Evolutionary conservation across 1,140 invertebrate species (phyloP), one percentile per base, ranked within the genome.

Genomic region (Macrocentrus cingulum): DNA sequence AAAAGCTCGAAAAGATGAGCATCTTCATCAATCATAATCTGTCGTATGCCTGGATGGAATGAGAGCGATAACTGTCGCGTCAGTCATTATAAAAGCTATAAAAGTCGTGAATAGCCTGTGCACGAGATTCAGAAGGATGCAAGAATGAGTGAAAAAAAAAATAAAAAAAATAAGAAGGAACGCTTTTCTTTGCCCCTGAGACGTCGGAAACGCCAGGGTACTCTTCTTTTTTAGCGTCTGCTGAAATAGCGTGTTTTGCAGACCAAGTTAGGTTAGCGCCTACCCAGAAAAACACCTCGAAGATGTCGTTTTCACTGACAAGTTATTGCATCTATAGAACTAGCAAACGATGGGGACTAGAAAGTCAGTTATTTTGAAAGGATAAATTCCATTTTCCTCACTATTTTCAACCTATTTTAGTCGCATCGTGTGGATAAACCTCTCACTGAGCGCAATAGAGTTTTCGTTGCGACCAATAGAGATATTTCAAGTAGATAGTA

Each of bases 271-370:
- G n/a, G 42, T 16, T 29, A 22, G 11, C 5, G 39, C 32, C 16
- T 36, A 48, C 36, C 25, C 25, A n/a, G n/a, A n/a, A n/a, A 13
- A 32, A 16, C 20, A 37, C 13, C 15, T 48, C 23, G 44, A 56
- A 45, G 46, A 49, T 50, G 46, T 57, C 54, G 51, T 60, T 60
- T 63, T 52, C 37, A 36, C 39, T 58, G 57, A 63, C 54, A 57
- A 57, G 53, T 52, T 57, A 60, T 56, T 50, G 16, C 37, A 34
- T 44, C 50, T 22, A 44, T 29, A 53, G 37, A 18, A 42, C 57
- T 51, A 22, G 37, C 50, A 52, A 23, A 44, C 53, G 34, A 41
- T 13, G 22, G 36, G 44, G 41, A 50, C 13, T 42, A 36, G 41
- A 15, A 29, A 56, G 32, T 49, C 49, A 55, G 54, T 50, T 58